Conservation (phyloP, 2,797 vertebrate genomes). For the Carduelis carduelis region DNA sequence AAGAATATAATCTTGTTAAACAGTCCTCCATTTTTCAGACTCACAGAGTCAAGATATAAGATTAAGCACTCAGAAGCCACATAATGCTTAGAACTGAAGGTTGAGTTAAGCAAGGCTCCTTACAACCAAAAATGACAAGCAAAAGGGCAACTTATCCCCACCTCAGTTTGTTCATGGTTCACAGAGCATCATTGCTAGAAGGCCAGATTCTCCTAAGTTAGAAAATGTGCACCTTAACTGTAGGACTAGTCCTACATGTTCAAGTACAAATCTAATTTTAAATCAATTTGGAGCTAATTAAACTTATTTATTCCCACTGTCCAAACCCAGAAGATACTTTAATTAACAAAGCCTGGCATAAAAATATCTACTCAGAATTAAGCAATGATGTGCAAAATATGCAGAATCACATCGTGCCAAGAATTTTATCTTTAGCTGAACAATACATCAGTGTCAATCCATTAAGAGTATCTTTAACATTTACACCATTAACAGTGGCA, state of each 20-base stretch:
- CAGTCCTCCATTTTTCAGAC: background rate
- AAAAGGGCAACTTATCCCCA: background rate
- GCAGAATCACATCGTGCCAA: background rate
- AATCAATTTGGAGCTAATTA: background rate
- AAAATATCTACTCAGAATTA: background rate
- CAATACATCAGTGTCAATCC: background rate
- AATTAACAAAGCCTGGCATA: background rate
- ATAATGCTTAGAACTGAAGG: background rate
- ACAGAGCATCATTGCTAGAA: background rate
- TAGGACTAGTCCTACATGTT: background rate
- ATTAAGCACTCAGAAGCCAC: background rate
- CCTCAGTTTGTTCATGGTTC: background rate
- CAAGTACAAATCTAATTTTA: background rate
- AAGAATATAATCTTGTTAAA: background rate
- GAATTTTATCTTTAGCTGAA: background rate
- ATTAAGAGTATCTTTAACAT: background rate
- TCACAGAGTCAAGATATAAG: background rate
- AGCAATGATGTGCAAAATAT: background rate
- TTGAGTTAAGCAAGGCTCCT: background rate
- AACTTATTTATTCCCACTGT: background rate
- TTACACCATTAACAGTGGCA: background rate
- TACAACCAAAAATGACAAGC: background rate
- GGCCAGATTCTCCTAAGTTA: background rate
- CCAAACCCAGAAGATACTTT: background rate
- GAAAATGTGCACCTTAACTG: background rate